A percentile compares a stretch with the other conserved stretches of the same genome.
phyloP scores from a whole-genome alignment of 2,113 vertebrate genomes.

The Sylvicapra grimmia region DNA sequence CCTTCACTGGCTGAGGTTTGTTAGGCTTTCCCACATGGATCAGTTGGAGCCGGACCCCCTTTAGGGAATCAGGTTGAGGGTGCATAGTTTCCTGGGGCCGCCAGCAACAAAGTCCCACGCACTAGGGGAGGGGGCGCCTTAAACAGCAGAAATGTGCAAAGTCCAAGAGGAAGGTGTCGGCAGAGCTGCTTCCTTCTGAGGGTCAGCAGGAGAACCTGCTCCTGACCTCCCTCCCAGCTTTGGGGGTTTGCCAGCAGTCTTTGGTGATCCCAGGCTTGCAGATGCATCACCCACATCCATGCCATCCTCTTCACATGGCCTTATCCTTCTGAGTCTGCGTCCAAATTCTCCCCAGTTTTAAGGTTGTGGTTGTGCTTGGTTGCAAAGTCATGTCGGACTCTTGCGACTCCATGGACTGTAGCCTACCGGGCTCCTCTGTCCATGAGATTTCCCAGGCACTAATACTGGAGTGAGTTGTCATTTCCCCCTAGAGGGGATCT shows the following conservation, averaged over 20 bases:
- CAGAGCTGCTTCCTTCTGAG: not conserved
- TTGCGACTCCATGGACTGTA: not conserved
- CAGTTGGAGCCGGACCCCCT: not conserved
- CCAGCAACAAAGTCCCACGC: not conserved
- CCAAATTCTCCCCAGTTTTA: not conserved
- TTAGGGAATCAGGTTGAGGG: not conserved
- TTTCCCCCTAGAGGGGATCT: not conserved
- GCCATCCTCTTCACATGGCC: fast-evolving
- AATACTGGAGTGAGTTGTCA: not conserved
- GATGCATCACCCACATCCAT: not conserved
- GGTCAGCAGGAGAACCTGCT: not conserved
- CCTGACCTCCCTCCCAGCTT: too few relatives aligned
- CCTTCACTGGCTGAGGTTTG: not conserved
- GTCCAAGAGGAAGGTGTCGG: not conserved
- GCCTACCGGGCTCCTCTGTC: not conserved
- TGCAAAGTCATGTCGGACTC: not conserved
- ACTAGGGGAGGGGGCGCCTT: not conserved
- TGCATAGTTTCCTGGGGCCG: not conserved
- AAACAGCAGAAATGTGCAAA: not conserved
- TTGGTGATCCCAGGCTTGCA: not conserved
- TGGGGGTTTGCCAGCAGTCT: fast-evolving
- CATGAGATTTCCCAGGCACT: not conserved
- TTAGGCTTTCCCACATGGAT: not conserved
- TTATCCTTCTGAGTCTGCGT: fast-evolving
- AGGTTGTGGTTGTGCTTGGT: not conserved